Percentiles rank a stretch among this genome's conserved stretches.
Evolutionary conservation across 2,797 vertebrate genomes (phyloP).

Genomic region (Loris lydekkerianus): DNA sequence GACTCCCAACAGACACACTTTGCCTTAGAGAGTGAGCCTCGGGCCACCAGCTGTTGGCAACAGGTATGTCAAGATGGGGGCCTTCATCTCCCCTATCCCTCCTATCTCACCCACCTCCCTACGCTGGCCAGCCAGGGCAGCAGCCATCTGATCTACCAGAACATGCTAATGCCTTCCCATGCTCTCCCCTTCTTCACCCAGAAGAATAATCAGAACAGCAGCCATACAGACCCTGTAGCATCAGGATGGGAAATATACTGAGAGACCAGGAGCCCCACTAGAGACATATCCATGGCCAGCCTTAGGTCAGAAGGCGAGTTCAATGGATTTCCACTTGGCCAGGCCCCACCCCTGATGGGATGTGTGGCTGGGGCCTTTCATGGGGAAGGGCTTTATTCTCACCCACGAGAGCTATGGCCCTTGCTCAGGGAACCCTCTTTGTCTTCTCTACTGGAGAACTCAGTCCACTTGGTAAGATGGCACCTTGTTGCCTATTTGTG

Average conservation of each 20-base stretch:
- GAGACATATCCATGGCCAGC: background rate
- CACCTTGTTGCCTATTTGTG: background rate
- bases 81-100: background rate
- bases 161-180: background rate
- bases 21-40: background rate
- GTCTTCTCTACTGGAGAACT: background rate
- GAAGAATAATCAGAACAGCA: background rate
- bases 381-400: background rate
- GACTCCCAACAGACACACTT: background rate
- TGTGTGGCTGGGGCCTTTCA: background rate
- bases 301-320: background rate
- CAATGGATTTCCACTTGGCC: background rate
- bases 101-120: background rate
- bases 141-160: background rate
- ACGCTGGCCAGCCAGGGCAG: background rate
- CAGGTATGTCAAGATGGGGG: background rate
- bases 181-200: background rate
- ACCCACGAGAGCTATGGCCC: background rate
- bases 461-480: background rate
- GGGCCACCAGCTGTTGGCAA: background rate
- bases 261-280: background rate
- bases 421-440: background rate
- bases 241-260: background rate
- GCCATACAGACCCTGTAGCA: background rate
- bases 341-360: background rate